phyloP scores from a whole-genome alignment of 2,888 invertebrate species.

The Lutraria lutraria region DNA sequence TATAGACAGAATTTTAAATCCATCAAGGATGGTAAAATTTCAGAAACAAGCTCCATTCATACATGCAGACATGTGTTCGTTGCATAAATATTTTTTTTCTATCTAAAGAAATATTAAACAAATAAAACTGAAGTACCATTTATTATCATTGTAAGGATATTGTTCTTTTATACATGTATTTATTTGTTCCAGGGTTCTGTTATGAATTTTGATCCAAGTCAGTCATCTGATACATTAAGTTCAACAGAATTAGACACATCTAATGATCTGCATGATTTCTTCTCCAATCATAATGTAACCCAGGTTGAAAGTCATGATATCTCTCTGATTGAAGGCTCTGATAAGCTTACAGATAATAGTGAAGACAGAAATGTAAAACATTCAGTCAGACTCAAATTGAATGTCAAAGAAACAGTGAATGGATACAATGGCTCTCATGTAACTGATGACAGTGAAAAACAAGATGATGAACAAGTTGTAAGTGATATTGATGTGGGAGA shows the following conservation, averaged over 20 bases:
- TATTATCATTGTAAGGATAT: neutral
- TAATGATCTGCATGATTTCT: slow-evolving; percentile 56
- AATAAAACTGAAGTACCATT: no score
- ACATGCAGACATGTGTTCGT: no score
- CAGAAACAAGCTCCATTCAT: no score
- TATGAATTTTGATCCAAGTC: slow-evolving; percentile 71
- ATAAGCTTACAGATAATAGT: neutral
- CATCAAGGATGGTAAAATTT: no score
- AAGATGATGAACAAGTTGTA: neutral
- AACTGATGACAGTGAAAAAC: slow-evolving; percentile 13
- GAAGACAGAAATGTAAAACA: neutral
- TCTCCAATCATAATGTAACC: slow-evolving; percentile 52
- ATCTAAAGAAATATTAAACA: no score
- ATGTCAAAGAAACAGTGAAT: neutral
- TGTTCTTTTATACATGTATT: neutral
- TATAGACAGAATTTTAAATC: no score
- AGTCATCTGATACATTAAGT: slow-evolving; percentile 64
- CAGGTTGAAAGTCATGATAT: slow-evolving; percentile 38
- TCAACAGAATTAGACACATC: slow-evolving; percentile 56
- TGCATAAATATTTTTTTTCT: no score
- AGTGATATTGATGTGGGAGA: neutral
- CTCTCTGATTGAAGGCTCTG: neutral
- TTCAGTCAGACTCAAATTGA: neutral
- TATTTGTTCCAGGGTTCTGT: slow-evolving; percentile 64
- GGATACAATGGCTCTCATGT: neutral